These are phyloP conservation scores for Plebejus anna DNA, from an alignment of 2,888 invertebrate genomes.

Conservation along the genomic window DNA sequence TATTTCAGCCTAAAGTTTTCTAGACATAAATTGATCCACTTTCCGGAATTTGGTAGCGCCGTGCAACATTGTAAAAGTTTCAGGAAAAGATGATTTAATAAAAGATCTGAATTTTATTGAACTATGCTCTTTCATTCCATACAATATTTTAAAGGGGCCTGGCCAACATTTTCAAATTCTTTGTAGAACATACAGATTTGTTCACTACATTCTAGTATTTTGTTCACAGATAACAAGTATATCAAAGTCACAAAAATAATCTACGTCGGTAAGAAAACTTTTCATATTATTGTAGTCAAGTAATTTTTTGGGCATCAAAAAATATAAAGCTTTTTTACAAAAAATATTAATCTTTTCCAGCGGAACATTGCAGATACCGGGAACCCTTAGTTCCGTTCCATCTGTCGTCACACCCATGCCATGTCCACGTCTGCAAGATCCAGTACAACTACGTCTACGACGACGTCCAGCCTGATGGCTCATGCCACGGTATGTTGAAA, in stretches of 20 bases:
- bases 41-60: background rate
- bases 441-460: conserved; percentile 63
- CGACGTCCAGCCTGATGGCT: conserved; percentile 42
- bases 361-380: conserved; percentile 53
- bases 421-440: conserved; percentile 54
- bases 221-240: conserved; percentile 50
- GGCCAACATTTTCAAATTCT: background rate
- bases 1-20: conserved; percentile 16
- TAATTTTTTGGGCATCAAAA: too few relatives aligned
- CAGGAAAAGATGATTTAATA: conserved; percentile 6
- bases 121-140: background rate
- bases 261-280: conserved; percentile 55
- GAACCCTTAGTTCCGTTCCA: conserved; percentile 52
- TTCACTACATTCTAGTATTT: conserved; percentile 21
- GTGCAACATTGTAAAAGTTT: background rate
- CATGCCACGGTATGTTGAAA: conserved; percentile 37
- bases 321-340: background rate
- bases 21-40: conserved; percentile 10
- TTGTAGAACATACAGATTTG: background rate
- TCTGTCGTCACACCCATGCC: conserved; percentile 49
- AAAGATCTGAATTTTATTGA: conserved; percentile 9
- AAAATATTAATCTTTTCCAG: conserved; percentile 41
- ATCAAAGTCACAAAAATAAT: conserved; percentile 56
- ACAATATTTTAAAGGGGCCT: background rate
- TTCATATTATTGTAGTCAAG: background rate